Conservation (phyloP, 30 jellyfish, hydroid and myxozoan genomes). For the Cassiopea xamachana region DNA sequence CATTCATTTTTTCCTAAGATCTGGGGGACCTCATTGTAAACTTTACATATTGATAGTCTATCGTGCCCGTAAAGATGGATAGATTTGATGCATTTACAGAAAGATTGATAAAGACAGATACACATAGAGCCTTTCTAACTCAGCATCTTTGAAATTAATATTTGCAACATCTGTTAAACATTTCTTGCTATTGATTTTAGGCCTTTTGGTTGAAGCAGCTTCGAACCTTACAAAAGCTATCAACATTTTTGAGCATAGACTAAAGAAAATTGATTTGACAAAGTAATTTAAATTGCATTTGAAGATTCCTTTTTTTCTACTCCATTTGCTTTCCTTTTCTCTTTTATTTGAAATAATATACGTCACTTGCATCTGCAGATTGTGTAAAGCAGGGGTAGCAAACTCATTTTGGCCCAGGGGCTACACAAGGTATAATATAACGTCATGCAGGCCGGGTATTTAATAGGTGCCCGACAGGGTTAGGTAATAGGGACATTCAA, state of each 20-base stretch:
- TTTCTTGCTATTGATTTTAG: not conserved
- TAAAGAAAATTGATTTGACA: conserved; percentile 36
- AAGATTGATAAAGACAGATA: too few species aligned
- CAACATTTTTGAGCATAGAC: conserved; percentile 44
- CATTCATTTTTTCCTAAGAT: not conserved
- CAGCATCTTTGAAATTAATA: not conserved
- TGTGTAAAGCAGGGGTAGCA: too few species aligned
- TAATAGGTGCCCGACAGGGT: too few species aligned
- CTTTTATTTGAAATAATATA: not conserved
- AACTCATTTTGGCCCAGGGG: too few species aligned
- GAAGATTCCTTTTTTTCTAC: not conserved
- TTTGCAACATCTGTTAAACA: not conserved
- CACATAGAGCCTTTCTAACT: too few species aligned
- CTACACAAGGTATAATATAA: too few species aligned
- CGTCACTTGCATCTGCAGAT: too few species aligned
- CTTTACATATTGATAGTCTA: not conserved
- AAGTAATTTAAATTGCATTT: conserved; percentile 28
- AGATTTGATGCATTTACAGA: not conserved
- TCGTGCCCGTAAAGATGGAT: not conserved
- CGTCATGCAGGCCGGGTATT: too few species aligned
- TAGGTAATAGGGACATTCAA: too few species aligned
- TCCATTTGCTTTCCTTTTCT: not conserved
- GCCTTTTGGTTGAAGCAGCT: conserved; percentile 52
- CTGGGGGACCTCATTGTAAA: not conserved
- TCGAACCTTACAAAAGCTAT: conserved; percentile 49